Percentiles rank a stretch among this genome's conserved stretches.
Evolutionary conservation across 2,113 vertebrate genomes (phyloP).

Genomic region (Eretmochelys imbricata): DNA sequence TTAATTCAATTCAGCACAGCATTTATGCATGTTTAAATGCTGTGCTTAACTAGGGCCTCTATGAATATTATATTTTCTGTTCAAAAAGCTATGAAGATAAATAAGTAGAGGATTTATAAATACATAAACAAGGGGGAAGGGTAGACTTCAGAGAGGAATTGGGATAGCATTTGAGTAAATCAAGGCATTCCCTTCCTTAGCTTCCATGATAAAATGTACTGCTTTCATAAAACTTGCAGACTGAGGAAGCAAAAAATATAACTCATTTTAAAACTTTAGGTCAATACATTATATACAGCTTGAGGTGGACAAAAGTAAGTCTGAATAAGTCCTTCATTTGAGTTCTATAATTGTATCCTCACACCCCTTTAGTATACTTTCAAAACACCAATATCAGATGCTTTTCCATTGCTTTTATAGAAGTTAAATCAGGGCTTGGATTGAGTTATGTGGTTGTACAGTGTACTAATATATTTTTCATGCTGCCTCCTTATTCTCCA

Average conservation of each 20-base stretch:
- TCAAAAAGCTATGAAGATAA: background rate
- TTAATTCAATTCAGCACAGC: background rate
- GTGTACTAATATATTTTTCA: background rate
- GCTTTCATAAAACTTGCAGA: background rate
- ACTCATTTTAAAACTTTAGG: too few relatives aligned
- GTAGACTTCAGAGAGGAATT: background rate
- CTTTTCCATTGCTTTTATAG: background rate
- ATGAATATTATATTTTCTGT: background rate
- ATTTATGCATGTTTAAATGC: background rate
- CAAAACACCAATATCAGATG: background rate
- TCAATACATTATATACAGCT: background rate
- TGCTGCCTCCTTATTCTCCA: background rate
- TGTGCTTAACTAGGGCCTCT: background rate
- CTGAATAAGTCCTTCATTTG: background rate
- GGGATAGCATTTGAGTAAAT: background rate
- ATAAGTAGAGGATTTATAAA: background rate
- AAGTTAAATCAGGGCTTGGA: background rate
- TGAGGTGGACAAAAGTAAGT: background rate
- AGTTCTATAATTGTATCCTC: background rate
- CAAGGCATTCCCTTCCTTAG: background rate
- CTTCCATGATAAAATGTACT: background rate
- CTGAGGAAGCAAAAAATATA: background rate
- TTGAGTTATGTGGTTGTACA: background rate
- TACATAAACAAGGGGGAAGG: background rate
- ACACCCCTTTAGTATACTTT: background rate